A percentile compares a stretch with the other conserved stretches of the same genome.
These are phyloP conservation scores for Chelonus formosanus DNA, from an alignment of 2,888 invertebrate genomes.

Conservation along the genomic window DNA sequence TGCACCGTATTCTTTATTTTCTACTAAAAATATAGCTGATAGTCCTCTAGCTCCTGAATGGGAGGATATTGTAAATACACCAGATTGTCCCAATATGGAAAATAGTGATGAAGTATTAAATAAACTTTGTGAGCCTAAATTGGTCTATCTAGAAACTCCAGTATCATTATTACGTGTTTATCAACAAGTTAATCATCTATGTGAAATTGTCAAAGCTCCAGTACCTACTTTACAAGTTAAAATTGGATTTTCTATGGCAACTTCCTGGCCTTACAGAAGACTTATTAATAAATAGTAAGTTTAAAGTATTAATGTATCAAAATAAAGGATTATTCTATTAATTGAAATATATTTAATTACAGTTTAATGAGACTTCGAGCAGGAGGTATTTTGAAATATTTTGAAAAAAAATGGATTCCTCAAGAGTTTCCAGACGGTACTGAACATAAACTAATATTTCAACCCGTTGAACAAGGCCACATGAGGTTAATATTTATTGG, in stretches of 20 bases:
- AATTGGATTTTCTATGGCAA: slow-evolving; percentile 46
- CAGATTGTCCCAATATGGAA: slow-evolving; percentile 59
- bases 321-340: neutral
- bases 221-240: slow-evolving; percentile 42
- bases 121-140: slow-evolving; percentile 56
- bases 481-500: slow-evolving; percentile 42
- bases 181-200: slow-evolving; percentile 41
- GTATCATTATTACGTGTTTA: slow-evolving; percentile 53
- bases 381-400: slow-evolving; percentile 60
- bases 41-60: slow-evolving; percentile 47
- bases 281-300: slow-evolving; percentile 54
- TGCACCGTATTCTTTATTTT: slow-evolving; percentile 60
- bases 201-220: slow-evolving; percentile 45
- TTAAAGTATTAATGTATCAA: neutral
- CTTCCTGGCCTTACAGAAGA: slow-evolving; percentile 49
- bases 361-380: slow-evolving; percentile 60
- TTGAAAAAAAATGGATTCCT: slow-evolving; percentile 61
- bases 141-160: slow-evolving; percentile 62
- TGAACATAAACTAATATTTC: slow-evolving; percentile 37
- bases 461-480: slow-evolving; percentile 49
- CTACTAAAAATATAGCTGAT: slow-evolving; percentile 34
- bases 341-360: slow-evolving; percentile 37
- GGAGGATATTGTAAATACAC: slow-evolving; percentile 57
- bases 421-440: slow-evolving; percentile 36
- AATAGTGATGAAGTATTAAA: slow-evolving; percentile 49